Percentiles rank a stretch among this genome's conserved stretches.
Conservation (phyloP, 2,797 vertebrate genomes). For the Novumbra hubbsi region DNA sequence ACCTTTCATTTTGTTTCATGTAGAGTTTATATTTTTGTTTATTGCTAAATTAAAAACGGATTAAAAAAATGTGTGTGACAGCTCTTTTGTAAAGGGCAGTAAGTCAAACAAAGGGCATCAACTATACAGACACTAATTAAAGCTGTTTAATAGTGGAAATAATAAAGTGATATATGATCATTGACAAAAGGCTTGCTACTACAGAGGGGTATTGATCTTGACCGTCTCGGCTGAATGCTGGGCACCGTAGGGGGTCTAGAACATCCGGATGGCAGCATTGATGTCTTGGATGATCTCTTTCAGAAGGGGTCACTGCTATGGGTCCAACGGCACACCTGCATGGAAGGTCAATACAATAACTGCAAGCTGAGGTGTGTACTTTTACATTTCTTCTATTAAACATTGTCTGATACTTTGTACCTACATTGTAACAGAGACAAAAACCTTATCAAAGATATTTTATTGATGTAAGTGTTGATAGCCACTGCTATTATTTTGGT, state of each 20-base stretch:
- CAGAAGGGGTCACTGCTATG: constrained; percentile 49
- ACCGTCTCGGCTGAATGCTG: constrained; percentile 34
- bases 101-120: constrained; percentile 37
- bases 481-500: constrained; percentile 48
- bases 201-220: constrained; percentile 59
- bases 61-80: constrained; percentile 20
- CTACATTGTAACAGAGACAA: constrained; percentile 42
- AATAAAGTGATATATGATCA: constrained; percentile 68
- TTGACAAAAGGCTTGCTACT: constrained; percentile 62
- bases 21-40: no score
- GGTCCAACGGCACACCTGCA: constrained; percentile 41
- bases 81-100: constrained; percentile 31
- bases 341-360: constrained; percentile 55
- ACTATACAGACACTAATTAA: constrained; percentile 63
- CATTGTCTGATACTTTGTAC: constrained; percentile 30
- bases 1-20: no score
- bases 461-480: constrained; percentile 33
- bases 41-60: not conserved
- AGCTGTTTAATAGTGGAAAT: constrained; percentile 67
- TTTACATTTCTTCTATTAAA: constrained; percentile 47
- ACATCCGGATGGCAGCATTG: constrained; percentile 48
- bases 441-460: not conserved
- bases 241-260: constrained; percentile 45
- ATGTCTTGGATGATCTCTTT: constrained; percentile 41
- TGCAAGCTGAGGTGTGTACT: constrained; percentile 48